Evolutionary conservation across 2,888 invertebrate species (phyloP).

Genomic region (Caenorhabditis sp.): DNA sequence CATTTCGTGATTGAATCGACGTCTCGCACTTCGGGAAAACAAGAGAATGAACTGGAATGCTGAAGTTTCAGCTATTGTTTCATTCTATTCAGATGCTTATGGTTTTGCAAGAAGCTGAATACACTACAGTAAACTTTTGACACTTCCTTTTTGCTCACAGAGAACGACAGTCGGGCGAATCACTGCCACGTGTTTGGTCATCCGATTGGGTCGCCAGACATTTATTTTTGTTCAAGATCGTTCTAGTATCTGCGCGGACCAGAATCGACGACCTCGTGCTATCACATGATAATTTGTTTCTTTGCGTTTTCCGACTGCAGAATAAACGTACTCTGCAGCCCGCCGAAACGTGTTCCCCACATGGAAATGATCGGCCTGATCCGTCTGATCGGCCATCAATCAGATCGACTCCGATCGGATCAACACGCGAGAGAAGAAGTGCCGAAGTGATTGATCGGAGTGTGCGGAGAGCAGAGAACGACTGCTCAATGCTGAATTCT

Average conservation of each 20-base stretch:
- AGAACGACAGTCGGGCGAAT: too few relatives aligned
- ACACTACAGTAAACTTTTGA: too few relatives aligned
- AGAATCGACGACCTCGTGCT: slow-evolving; percentile 31
- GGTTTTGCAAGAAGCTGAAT: too few relatives aligned
- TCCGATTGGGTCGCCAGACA: slow-evolving; percentile 3
- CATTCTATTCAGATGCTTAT: too few relatives aligned
- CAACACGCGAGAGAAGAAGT: background rate
- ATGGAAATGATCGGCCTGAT: slow-evolving; percentile 50
- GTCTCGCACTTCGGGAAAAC: background rate
- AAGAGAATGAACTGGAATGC: too few relatives aligned
- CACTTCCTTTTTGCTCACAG: too few relatives aligned
- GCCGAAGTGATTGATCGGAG: slow-evolving; percentile 16
- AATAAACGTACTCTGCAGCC: slow-evolving; percentile 48
- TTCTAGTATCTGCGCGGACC: slow-evolving; percentile 10
- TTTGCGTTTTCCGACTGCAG: slow-evolving; percentile 25
- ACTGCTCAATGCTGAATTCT: background rate
- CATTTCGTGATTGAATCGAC: slow-evolving; percentile 20
- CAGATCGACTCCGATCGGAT: slow-evolving; percentile 4
- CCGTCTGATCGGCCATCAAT: slow-evolving; percentile 43
- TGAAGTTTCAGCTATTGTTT: too few relatives aligned
- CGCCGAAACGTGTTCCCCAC: slow-evolving; percentile 48
- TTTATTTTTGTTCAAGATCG: slow-evolving; percentile 18
- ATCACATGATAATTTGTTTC: slow-evolving; percentile 48
- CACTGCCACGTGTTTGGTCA: background rate
- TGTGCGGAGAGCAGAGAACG: slow-evolving; percentile 24